Base-by-base conservation (phyloP, 2,888 invertebrate species). In the Caenorhabditis angaria region DNA sequence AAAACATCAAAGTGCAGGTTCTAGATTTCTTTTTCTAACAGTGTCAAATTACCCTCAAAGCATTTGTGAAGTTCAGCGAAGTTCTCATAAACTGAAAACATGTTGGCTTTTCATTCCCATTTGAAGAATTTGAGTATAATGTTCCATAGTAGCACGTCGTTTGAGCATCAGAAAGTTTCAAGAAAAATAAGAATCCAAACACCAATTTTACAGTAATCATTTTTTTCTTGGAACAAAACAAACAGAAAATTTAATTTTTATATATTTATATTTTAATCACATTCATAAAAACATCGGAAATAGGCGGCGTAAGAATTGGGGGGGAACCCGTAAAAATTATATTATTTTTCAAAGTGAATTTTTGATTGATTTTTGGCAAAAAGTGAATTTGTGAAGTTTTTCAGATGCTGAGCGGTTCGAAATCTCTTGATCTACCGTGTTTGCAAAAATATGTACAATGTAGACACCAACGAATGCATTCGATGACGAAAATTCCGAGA, bases 391-490 rank as follows among this genome's bases (percentile, higher is more conserved):
- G 18, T 6, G 14, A 28, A 54, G 24, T 10, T 8, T 32, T 32
- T 65, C 41, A 75, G 48, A 78, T 78, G 53, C 70, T 75, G 22
- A 78, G 68, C 3, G 72, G 75, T 54, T 78, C 75, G 55, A 78
- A 78, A 10, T 78, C 72, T 24, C 72, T 62, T 14, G 54, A n/a
- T 47, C 63, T 56, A 22, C 72, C 69, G 48, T 76, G 68, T 60
- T 72, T 72, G 57, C 70, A 70, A 51, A 66, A 70, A 55, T 78
- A 78, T 18, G 70, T 63, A 41, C 70, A 73, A 55, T 78, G 76
- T 48, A 78, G 58, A 50, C 64, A 61, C 76, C 76, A 76, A 24
- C 76, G 73, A 55, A 73, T 54, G 32, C 66, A 66, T 55, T 78
- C 78, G 60, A 78, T 76, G 3, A 70, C 64, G 50, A 78, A 76